Conservation (phyloP, 1,140 invertebrate species). For the Penaeus japonicus region DNA sequence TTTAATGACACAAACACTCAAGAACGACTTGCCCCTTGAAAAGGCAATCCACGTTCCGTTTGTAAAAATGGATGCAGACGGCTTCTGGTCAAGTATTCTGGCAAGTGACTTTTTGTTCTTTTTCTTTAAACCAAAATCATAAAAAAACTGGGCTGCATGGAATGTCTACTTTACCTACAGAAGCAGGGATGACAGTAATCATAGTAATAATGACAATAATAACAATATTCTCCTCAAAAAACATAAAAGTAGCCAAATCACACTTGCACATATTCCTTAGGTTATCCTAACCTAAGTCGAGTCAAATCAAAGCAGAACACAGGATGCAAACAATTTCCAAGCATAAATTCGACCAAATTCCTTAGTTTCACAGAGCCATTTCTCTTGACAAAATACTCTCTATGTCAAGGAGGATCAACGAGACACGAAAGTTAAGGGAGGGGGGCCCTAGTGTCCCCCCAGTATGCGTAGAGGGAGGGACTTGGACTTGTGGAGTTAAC, state of each 20-base stretch:
- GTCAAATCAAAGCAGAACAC: slow-evolving; percentile 50
- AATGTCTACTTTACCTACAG: slow-evolving; percentile 53
- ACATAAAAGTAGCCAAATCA: slow-evolving; percentile 46
- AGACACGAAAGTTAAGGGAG: neutral
- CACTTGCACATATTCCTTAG: slow-evolving; percentile 32
- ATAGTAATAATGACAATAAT: slow-evolving; percentile 39
- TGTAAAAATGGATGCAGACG: neutral
- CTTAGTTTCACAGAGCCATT: neutral
- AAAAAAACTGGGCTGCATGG: slow-evolving; percentile 52
- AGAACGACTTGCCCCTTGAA: too few species aligned
- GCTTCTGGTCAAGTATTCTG: slow-evolving; percentile 22
- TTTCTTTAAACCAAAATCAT: neutral
- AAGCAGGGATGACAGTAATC: slow-evolving; percentile 50
- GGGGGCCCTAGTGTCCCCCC: neutral
- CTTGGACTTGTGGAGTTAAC: slow-evolving; percentile 4
- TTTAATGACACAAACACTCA: too few species aligned
- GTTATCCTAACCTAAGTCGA: slow-evolving; percentile 24
- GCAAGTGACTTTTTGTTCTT: slow-evolving; percentile 20
- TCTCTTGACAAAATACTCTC: neutral
- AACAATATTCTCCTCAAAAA: slow-evolving; percentile 37
- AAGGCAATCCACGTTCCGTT: too few species aligned
- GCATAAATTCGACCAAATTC: neutral
- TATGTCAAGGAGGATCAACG: neutral
- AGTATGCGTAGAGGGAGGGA: slow-evolving; percentile 7
- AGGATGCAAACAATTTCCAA: slow-evolving; percentile 37